phyloP scores from a whole-genome alignment of 2,797 vertebrate species.

The Phrynocephalus vlangalii region DNA sequence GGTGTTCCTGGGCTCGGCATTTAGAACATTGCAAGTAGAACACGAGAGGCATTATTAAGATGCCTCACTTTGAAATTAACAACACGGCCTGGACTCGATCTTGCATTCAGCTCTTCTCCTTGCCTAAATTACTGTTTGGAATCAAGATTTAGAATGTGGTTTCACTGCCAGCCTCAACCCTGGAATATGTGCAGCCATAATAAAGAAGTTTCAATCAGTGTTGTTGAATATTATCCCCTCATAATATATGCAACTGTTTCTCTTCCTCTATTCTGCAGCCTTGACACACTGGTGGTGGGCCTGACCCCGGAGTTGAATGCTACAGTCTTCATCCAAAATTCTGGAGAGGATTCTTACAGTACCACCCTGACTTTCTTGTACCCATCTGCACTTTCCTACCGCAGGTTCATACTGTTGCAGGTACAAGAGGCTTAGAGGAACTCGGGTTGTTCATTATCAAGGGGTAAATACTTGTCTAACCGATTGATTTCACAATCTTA shows the following conservation, averaged over 20 bases:
- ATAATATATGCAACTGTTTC: not conserved
- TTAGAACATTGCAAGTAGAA: not conserved
- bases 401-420: slow-evolving; percentile 72
- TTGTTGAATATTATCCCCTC: not conserved
- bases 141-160: not conserved
- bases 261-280: slow-evolving; percentile 45
- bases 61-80: not conserved
- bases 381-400: slow-evolving; percentile 83
- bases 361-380: slow-evolving; percentile 77
- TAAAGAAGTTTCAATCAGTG: not conserved
- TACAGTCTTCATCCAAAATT: slow-evolving; percentile 79
- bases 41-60: not conserved
- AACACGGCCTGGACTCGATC: not conserved
- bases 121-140: not conserved
- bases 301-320: slow-evolving; percentile 78
- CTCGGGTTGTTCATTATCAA: not conserved
- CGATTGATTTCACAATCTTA: not conserved
- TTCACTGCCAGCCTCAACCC: not conserved
- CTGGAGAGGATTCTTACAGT: slow-evolving; percentile 85
- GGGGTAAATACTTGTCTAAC: not conserved
- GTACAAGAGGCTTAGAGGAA: slow-evolving; percentile 60
- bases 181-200: not conserved
- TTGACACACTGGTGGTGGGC: slow-evolving; percentile 76
- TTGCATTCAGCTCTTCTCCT: not conserved
- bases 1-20: not conserved